Evolutionary conservation across 2,888 invertebrate species (phyloP).

Genomic region (Noctua comes): DNA sequence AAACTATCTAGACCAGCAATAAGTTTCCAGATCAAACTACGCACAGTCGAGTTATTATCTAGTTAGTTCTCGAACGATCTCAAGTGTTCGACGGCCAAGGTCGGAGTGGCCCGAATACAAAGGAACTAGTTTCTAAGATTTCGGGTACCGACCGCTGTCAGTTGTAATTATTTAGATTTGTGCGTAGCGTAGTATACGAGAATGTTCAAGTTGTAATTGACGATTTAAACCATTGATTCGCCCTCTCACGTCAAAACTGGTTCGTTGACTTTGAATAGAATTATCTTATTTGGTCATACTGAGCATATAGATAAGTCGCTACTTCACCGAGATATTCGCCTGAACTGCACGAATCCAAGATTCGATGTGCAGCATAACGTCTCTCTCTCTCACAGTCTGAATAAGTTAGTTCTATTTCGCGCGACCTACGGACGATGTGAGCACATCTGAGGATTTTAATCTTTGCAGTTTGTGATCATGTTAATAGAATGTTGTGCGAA

Average conservation of each 20-base stretch:
- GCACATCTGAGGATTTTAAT: background rate
- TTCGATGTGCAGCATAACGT: background rate
- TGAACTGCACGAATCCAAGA: background rate
- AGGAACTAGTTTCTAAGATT: constrained; percentile 25
- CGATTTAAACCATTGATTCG: background rate
- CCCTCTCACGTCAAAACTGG: background rate
- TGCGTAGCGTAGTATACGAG: background rate
- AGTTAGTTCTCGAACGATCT: constrained; percentile 15
- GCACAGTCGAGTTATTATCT: constrained; percentile 20
- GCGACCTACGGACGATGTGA: background rate
- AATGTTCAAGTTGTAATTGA: background rate
- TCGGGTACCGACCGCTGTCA: constrained; percentile 18
- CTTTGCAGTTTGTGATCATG: background rate
- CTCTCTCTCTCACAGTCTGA: background rate
- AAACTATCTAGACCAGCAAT: constrained; percentile 29
- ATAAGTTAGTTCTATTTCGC: background rate
- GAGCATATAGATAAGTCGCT: background rate
- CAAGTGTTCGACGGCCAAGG: constrained; percentile 12
- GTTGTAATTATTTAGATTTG: constrained; percentile 27
- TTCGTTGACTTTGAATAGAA: background rate
- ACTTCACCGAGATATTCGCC: background rate
- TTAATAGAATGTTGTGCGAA: background rate
- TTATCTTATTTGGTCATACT: background rate
- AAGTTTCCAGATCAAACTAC: constrained; percentile 37
- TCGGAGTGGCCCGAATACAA: constrained; percentile 1